These are phyloP conservation scores for Notamacropus eugenii DNA, from an alignment of 2,797 vertebrate genomes.

Conservation along the genomic window DNA sequence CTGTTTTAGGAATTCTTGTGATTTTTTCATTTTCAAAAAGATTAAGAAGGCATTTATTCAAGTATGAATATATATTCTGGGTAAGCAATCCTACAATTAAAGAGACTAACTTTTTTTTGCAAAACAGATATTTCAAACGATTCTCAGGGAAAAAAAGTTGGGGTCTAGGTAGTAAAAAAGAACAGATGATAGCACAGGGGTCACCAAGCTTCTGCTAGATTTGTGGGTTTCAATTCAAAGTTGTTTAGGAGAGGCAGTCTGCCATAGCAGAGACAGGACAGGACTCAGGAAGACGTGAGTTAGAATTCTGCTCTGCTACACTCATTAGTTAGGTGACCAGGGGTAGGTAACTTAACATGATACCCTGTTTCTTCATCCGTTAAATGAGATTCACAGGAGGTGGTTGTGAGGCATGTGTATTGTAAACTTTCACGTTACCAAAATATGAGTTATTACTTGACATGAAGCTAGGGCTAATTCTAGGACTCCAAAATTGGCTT, in stretches of 20 bases:
- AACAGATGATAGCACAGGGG: slow-evolving; percentile 1
- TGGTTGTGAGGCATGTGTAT: not conserved
- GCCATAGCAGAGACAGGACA: slow-evolving; percentile 14
- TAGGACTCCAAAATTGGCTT: not conserved
- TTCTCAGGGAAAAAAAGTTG: slow-evolving; percentile 48
- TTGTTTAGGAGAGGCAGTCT: not conserved
- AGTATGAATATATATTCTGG: slow-evolving; percentile 32
- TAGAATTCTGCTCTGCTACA: slow-evolving; percentile 15
- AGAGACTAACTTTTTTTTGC: slow-evolving; percentile 11
- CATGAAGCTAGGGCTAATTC: not conserved
- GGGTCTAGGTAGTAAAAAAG: slow-evolving; percentile 6
- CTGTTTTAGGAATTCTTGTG: slow-evolving; percentile 45
- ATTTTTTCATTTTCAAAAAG: slow-evolving; percentile 30
- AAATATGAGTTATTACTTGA: not conserved
- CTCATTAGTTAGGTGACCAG: not conserved
- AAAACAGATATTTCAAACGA: slow-evolving; percentile 52
- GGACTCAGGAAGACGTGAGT: not conserved
- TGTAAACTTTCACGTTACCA: not conserved
- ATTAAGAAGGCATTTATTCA: slow-evolving; percentile 43
- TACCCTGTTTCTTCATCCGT: not conserved
- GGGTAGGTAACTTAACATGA: not conserved
- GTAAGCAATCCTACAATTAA: slow-evolving; percentile 40
- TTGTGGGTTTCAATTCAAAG: slow-evolving; percentile 18
- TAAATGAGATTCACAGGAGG: not conserved
- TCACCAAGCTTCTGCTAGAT: slow-evolving; percentile 24